Percentiles rank a stretch among this genome's conserved stretches.
These are phyloP conservation scores for Andrena marginata DNA, from an alignment of 2,888 invertebrate genomes.

Conservation along the genomic window DNA sequence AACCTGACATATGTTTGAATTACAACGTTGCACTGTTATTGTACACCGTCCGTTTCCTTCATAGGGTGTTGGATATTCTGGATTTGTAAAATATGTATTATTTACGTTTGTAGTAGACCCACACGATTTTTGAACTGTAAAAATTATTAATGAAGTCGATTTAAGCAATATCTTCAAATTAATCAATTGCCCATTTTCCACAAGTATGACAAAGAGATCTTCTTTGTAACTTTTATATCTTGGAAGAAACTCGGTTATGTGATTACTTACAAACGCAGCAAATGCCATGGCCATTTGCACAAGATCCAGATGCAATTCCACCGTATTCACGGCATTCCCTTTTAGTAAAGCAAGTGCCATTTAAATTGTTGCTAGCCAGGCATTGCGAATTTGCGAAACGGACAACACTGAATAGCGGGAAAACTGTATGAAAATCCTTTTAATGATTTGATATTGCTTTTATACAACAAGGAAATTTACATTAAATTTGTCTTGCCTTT, in stretches of 20 bases:
- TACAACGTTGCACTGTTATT: slow-evolving; percentile 90
- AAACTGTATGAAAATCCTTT: slow-evolving; percentile 84
- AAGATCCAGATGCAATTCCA: slow-evolving; percentile 90
- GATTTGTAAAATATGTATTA: slow-evolving; percentile 94
- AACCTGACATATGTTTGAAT: slow-evolving; percentile 90
- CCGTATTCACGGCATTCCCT: slow-evolving; percentile 90
- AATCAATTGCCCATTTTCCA: neutral
- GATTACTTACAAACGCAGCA: slow-evolving; percentile 92
- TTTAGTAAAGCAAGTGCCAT: slow-evolving; percentile 92
- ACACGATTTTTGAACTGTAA: slow-evolving; percentile 90
- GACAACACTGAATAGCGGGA: slow-evolving; percentile 91
- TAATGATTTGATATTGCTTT: slow-evolving; percentile 7
- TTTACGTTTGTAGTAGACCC: slow-evolving; percentile 90
- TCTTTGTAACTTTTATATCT: neutral
- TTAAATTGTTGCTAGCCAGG: slow-evolving; percentile 88
- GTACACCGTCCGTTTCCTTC: slow-evolving; percentile 90
- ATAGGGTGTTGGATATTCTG: slow-evolving; percentile 90
- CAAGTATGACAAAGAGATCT: neutral
- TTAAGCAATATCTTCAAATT: neutral
- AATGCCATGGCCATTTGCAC: slow-evolving; percentile 91
- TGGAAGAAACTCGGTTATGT: neutral
- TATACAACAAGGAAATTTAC: slow-evolving; percentile 2
- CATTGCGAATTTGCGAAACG: slow-evolving; percentile 91
- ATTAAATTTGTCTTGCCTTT: neutral
- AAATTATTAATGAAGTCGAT: slow-evolving; percentile 54